Base-by-base conservation (phyloP, 2,113 vertebrate genomes). In the Silurus meridionalis region DNA sequence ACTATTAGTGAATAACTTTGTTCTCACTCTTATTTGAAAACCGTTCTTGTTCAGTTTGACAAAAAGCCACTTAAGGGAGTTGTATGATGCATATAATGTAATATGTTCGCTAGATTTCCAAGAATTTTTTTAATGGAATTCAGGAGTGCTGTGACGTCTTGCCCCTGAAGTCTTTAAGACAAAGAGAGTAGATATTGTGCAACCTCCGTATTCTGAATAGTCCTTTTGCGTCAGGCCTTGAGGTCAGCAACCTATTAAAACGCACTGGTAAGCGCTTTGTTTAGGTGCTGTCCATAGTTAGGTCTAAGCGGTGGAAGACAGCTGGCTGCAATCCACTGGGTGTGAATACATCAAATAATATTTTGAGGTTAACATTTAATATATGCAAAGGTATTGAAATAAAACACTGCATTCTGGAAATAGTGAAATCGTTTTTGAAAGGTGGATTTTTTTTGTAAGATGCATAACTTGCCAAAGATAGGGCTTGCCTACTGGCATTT, bases 191-290 rank as follows among this genome's bases (percentile, higher is more conserved):
- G 58, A 55, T 72, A 75, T 85, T 80, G 79, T 85, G 58, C 60
- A 85, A 86, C 52, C 37, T 71, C 75, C 74, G 67, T n/a, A 8
- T 60, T 83, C 63, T 83, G n/a, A 79, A 37, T 58, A 84, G 79
- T 19, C 48, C 58, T 63, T 87, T 83, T 60, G 48, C 58, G 8
- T 71, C 50, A 48, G 74, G 66, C 64, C 66, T 61, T 8, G 64
- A 63, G 87, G 85, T 74, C 83, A 90, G 58, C 52, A 74, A 75
- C 60, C 83, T 60, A 11, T 64, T 64, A 57, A 83, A 88, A 55
- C 85, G 66, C 67, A 14, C 46, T 85, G 66, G 28, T 15, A 25
- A 55, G 82, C 57, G 6, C 61, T 80, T 87, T 90, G 85, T 87
- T 90, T 88, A 83, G 83, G 58, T 77, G 58, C 71, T 64, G 69